Evolutionary conservation across 2,888 invertebrate species (phyloP).

Genomic region (Apodemia hepburni): DNA sequence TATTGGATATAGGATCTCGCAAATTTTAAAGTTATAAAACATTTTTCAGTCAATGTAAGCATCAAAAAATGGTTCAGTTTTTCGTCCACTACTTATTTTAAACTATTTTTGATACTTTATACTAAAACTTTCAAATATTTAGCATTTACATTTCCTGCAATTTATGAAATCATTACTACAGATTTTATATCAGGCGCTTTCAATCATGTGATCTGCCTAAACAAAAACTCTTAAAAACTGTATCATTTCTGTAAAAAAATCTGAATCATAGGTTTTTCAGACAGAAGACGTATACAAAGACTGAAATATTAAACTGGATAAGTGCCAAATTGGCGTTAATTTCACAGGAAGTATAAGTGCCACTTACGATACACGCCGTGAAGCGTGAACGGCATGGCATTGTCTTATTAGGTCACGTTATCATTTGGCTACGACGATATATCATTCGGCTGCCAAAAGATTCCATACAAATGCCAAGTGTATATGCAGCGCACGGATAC

Average conservation of each 20-base stretch:
- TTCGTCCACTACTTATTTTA: too few species aligned
- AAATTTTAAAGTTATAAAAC: too few species aligned
- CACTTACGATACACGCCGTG: constrained; percentile 17
- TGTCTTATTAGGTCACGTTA: constrained; percentile 28
- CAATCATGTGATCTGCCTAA: background rate
- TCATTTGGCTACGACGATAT: constrained; percentile 27
- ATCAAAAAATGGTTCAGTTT: too few species aligned
- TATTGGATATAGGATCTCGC: too few species aligned
- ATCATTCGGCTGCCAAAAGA: constrained; percentile 32
- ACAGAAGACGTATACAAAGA: constrained; percentile 5
- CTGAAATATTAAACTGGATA: constrained; percentile 23
- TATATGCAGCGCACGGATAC: constrained; percentile 13
- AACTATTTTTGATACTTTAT: too few species aligned
- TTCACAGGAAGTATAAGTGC: constrained; percentile 29
- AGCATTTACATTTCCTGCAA: too few species aligned
- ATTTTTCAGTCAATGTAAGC: too few species aligned
- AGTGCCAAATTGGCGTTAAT: constrained; percentile 32
- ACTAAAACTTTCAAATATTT: too few species aligned
- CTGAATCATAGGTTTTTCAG: background rate
- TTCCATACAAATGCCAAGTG: constrained; percentile 15
- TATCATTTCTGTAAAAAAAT: background rate
- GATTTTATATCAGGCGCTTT: too few species aligned
- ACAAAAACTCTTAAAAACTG: background rate
- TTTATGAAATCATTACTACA: too few species aligned
- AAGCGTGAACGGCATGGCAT: constrained; percentile 23